Conservation (phyloP, 2,113 vertebrate species). For the Sapayoa aenigma region DNA sequence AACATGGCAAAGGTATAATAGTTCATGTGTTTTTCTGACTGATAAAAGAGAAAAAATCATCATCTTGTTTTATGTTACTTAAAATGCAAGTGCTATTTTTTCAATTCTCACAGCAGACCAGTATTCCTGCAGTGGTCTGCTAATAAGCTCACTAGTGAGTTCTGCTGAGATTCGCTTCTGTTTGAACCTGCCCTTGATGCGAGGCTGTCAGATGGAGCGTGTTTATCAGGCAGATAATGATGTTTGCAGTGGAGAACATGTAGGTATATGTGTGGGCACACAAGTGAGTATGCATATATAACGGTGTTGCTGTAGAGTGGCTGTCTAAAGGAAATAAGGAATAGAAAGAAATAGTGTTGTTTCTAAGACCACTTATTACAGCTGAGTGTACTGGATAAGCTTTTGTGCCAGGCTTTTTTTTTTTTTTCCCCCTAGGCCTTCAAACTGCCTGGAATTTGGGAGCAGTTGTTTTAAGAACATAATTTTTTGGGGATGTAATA, state of each 20-base stretch:
- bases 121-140: constrained; percentile 25
- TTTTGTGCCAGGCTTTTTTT: background rate
- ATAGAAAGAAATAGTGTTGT: background rate
- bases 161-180: constrained; percentile 37
- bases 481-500: background rate
- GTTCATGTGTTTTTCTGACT: constrained; percentile 39
- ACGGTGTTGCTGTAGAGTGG: background rate
- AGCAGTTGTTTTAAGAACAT: background rate
- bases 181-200: constrained; percentile 52
- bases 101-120: constrained; percentile 56
- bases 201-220: constrained; percentile 5
- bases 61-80: constrained; percentile 44
- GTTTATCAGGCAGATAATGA: constrained; percentile 46
- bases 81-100: constrained; percentile 61
- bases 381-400: background rate
- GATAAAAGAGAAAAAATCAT: constrained; percentile 35
- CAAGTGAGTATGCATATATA: background rate
- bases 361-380: background rate
- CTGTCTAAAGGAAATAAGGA: background rate
- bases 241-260: constrained; percentile 24
- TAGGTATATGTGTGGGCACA: background rate
- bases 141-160: constrained; percentile 62
- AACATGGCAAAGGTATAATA: background rate
- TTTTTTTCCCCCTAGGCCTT: background rate
- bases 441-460: background rate